Conservation (phyloP, 2,888 invertebrate genomes). For the Polydesmus complanatus region DNA sequence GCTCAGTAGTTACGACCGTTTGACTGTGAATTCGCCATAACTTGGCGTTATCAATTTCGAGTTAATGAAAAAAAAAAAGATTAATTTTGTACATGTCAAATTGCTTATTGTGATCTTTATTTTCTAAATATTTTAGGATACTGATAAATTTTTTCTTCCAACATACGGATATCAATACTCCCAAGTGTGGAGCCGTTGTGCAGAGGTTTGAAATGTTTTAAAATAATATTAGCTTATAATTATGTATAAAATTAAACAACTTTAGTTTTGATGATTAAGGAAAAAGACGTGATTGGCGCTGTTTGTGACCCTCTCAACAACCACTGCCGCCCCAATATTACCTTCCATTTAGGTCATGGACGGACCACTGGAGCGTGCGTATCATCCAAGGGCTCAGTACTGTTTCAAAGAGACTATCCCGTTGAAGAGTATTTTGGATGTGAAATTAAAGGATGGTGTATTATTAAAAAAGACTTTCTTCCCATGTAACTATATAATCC, state of each 20-base stretch:
- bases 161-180: background rate
- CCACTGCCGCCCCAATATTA: background rate
- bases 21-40: too few relatives aligned
- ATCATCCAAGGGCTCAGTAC: background rate
- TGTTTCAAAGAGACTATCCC: too few relatives aligned
- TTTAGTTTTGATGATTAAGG: background rate
- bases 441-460: conserved; percentile 7
- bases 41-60: too few relatives aligned
- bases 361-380: background rate
- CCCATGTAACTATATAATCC: too few relatives aligned
- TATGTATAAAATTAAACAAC: background rate
- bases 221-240: too few relatives aligned
- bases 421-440: background rate
- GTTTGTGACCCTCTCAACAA: background rate
- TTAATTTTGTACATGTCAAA: background rate
- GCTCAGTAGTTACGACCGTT: too few relatives aligned
- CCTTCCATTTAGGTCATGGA: background rate
- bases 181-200: background rate
- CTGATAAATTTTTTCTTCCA: background rate
- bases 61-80: too few relatives aligned
- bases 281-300: background rate
- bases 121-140: background rate
- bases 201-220: background rate
- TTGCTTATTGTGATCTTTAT: background rate
- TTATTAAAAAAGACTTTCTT: background rate